These are phyloP conservation scores for Hydriomena furcata DNA, from an alignment of 2,888 invertebrate genomes.

Conservation along the genomic window DNA sequence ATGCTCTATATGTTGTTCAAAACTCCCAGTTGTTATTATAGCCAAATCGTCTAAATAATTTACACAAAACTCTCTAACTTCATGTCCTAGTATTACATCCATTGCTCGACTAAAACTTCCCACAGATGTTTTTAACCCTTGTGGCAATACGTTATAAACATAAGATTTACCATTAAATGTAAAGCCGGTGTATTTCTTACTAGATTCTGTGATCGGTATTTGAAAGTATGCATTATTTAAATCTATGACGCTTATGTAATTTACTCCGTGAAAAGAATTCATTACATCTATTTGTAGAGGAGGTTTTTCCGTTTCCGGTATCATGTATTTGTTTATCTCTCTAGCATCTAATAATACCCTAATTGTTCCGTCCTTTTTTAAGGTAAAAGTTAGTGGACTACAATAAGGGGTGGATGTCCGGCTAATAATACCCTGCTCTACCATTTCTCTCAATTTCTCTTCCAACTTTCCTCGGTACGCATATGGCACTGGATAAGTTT, in stretches of 20 bases:
- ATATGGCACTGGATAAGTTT: conserved; percentile 34
- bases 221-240: conserved; percentile 23
- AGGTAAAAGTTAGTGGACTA: conserved; percentile 32
- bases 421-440: conserved; percentile 26
- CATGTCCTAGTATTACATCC: conserved; percentile 36
- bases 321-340: conserved; percentile 24
- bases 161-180: conserved; percentile 17
- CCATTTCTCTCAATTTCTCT: conserved; percentile 30
- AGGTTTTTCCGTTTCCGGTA: conserved; percentile 17
- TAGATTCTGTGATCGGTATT: conserved; percentile 3
- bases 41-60: conserved; percentile 40
- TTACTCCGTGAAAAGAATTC: conserved; percentile 14
- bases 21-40: conserved; percentile 25
- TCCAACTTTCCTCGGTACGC: conserved; percentile 32
- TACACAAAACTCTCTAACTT: conserved; percentile 35
- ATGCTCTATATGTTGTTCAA: conserved; percentile 32
- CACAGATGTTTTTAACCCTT: conserved; percentile 30
- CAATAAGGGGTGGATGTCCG: conserved; percentile 26
- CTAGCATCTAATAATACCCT: conserved; percentile 22
- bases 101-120: conserved; percentile 39
- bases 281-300: conserved; percentile 14
- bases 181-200: conserved; percentile 13
- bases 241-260: conserved; percentile 11
- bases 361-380: conserved; percentile 18
- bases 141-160: conserved; percentile 14